phyloP scores from a whole-genome alignment of 2,797 vertebrate species.

The Apogon talboti region DNA sequence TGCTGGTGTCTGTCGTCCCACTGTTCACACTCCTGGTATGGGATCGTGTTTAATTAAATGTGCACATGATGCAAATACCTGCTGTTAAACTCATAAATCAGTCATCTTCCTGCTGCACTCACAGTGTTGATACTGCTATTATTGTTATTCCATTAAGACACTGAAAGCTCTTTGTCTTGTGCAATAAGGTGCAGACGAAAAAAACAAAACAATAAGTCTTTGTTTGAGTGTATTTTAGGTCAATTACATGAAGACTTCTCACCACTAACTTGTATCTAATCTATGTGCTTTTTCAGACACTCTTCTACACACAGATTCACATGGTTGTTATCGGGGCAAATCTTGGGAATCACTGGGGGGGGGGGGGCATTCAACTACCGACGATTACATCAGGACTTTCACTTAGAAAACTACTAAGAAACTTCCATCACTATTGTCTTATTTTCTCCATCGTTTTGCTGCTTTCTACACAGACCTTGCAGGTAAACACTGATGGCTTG shows the following conservation, averaged over 20 bases:
- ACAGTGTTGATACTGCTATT: conserved; percentile 57
- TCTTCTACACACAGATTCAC: conserved; percentile 16
- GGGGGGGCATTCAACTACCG: conserved; percentile 16
- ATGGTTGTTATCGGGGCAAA: conserved; percentile 6
- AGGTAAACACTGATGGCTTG: conserved; percentile 47
- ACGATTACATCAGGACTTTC: conserved; percentile 8
- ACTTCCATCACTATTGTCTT: conserved; percentile 8
- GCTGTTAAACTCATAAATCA: conserved; percentile 33
- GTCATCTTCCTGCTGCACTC: conserved; percentile 53
- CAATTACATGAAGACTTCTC: conserved; percentile 34
- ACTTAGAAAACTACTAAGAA: not conserved
- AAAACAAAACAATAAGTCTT: conserved; percentile 7
- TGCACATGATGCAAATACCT: conserved; percentile 53
- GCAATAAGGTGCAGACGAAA: conserved; percentile 43
- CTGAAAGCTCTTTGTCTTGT: conserved; percentile 40
- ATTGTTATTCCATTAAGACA: conserved; percentile 47
- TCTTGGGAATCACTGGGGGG: conserved; percentile 21
- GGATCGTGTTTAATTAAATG: conserved; percentile 42
- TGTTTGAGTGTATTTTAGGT: conserved; percentile 20
- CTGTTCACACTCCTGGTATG: conserved; percentile 16
- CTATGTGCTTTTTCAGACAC: conserved; percentile 57
- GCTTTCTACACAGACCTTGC: conserved; percentile 13
- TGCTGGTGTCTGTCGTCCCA: conserved; percentile 71
- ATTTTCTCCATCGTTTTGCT: not conserved
- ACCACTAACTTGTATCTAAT: conserved; percentile 16